Conservation (phyloP, 2,888 invertebrate genomes). For the Eristalis arbustorum region DNA sequence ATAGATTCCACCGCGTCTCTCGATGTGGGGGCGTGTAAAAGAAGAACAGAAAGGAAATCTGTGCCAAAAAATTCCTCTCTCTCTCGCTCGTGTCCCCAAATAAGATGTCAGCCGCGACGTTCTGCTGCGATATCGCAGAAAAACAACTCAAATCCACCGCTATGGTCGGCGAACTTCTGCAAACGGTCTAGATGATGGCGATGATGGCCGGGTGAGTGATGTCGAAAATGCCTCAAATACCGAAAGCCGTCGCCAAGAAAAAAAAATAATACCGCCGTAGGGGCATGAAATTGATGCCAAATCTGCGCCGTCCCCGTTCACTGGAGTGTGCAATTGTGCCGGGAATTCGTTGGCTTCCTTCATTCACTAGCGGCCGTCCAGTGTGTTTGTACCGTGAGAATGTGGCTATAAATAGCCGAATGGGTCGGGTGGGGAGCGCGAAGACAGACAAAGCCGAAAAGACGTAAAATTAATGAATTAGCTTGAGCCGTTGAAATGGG, state of each 20-base stretch:
- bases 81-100: neutral
- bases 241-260: neutral
- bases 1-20: neutral
- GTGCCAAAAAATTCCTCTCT: neutral
- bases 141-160: neutral
- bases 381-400: neutral
- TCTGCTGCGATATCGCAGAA: neutral
- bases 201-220: neutral
- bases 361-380: neutral
- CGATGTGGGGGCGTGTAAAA: neutral
- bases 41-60: neutral
- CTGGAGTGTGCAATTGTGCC: neutral
- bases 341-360: neutral
- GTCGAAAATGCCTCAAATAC: neutral
- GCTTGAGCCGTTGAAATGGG: conserved; percentile 25
- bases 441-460: neutral
- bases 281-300: neutral
- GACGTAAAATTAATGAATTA: conserved; percentile 10
- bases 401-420: neutral
- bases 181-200: neutral
- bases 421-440: neutral
- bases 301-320: neutral
- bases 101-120: neutral
- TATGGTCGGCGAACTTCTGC: neutral
- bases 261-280: neutral